Conservation (phyloP, 2,797 vertebrate species). For the Prunella strophiata region DNA sequence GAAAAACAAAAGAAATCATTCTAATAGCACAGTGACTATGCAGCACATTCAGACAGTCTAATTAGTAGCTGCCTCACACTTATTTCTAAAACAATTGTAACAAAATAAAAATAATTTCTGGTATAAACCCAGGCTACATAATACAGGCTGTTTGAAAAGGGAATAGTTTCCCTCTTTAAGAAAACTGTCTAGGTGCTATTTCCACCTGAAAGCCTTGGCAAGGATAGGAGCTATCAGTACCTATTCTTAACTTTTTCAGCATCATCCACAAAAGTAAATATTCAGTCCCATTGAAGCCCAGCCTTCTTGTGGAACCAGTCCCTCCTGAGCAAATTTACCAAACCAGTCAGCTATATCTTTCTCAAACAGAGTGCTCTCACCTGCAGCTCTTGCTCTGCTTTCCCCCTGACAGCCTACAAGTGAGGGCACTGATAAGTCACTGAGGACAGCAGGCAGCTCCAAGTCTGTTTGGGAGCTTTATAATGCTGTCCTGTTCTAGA, state of each 20-base stretch:
- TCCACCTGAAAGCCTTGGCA: not conserved
- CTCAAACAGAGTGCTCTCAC: not conserved
- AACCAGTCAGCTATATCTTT: not conserved
- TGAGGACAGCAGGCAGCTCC: not conserved
- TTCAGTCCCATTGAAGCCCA: not conserved
- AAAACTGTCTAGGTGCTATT: not conserved
- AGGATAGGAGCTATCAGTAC: not conserved
- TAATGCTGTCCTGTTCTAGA: not conserved
- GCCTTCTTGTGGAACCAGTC: not conserved
- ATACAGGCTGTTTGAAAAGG: not conserved
- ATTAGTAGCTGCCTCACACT: not conserved
- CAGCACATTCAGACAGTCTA: not conserved
- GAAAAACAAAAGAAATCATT: not conserved
- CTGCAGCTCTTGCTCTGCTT: not conserved
- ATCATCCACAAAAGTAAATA: not conserved
- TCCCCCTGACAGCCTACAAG: not conserved
- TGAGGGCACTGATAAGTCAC: not conserved
- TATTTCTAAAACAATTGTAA: not conserved
- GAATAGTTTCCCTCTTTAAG: not conserved
- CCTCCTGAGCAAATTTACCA: slow-evolving; percentile 12
- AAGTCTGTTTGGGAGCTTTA: not conserved
- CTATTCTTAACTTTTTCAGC: not conserved
- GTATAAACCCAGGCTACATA: not conserved
- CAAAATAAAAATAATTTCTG: not conserved
- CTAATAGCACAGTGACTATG: not conserved